These are phyloP conservation scores for Petrolisthes cinctipes DNA, from an alignment of 2,888 invertebrate genomes.

Conservation along the genomic window DNA sequence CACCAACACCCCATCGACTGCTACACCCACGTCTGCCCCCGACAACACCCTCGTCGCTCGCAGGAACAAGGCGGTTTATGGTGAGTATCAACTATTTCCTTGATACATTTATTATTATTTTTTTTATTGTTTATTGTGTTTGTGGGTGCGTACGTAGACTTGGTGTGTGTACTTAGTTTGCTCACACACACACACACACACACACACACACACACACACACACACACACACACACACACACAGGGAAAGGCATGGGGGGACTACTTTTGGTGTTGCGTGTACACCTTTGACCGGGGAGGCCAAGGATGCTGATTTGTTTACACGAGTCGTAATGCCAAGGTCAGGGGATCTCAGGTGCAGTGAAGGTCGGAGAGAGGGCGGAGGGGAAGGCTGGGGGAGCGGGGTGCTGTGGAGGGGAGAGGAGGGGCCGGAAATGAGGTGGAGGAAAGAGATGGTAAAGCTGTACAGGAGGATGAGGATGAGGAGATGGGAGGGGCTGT, in stretches of 20 bases:
- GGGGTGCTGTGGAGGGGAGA: background rate
- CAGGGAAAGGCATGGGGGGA: too few relatives aligned
- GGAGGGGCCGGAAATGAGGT: background rate
- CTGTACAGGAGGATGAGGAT: background rate
- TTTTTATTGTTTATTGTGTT: background rate
- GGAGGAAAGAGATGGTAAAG: background rate
- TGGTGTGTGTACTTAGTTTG: background rate
- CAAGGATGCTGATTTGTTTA: too few relatives aligned
- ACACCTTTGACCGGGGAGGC: too few relatives aligned
- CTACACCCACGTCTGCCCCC: slow-evolving; percentile 5
- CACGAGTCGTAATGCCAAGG: too few relatives aligned
- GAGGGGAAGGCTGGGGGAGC: background rate
- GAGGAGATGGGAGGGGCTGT: background rate
- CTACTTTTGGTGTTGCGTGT: too few relatives aligned
- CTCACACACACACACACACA: too few relatives aligned
- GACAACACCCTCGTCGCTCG: slow-evolving; percentile 28
- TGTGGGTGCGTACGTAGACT: background rate
- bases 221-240: too few relatives aligned
- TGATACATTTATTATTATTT: too few relatives aligned
- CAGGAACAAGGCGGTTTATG: slow-evolving; percentile 34
- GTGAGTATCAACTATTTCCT: background rate
- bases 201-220: too few relatives aligned
- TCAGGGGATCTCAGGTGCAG: background rate
- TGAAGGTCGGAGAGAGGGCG: background rate
- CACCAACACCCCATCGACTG: slow-evolving; percentile 18